Evolutionary conservation across 2,888 invertebrate species (phyloP).

Genomic region (Drosophila siamana): DNA sequence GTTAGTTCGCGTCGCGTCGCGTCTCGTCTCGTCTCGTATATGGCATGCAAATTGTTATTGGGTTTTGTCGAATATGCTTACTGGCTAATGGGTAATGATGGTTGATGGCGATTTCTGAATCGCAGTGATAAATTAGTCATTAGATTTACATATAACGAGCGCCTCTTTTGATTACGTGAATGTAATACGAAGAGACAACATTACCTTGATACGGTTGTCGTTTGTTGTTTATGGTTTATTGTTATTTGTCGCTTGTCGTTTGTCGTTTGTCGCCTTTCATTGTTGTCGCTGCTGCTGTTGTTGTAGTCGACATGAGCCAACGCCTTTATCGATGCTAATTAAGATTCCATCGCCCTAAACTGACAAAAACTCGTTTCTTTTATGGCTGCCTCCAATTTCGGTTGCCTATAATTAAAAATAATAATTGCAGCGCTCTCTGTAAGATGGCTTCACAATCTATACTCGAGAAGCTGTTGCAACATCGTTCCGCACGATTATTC

Average conservation of each 20-base stretch:
- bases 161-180: slow-evolving; percentile 41
- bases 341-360: slow-evolving; percentile 24
- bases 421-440: slow-evolving; percentile 14
- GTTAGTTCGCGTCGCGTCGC: slow-evolving; percentile 55
- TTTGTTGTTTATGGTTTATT: not conserved
- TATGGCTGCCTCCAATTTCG: slow-evolving; percentile 25
- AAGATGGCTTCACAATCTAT: not conserved
- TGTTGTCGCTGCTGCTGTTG: too few relatives aligned
- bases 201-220: slow-evolving; percentile 27
- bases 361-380: slow-evolving; percentile 29
- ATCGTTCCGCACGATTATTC: too few relatives aligned
- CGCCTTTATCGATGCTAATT: slow-evolving; percentile 42
- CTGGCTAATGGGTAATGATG: not conserved
- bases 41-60: slow-evolving; percentile 54
- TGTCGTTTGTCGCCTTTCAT: not conserved
- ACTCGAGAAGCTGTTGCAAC: not conserved
- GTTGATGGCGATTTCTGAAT: slow-evolving; percentile 21
- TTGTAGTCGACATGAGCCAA: slow-evolving; percentile 5
- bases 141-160: slow-evolving; percentile 47
- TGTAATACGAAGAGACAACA: slow-evolving; percentile 37
- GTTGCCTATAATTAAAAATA: slow-evolving; percentile 18
- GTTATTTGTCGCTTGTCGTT: not conserved
- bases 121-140: slow-evolving; percentile 46
- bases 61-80: not conserved
- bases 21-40: slow-evolving; percentile 35